Conservation (phyloP, 2,113 vertebrate genomes). For the Bungarus multicinctus region DNA sequence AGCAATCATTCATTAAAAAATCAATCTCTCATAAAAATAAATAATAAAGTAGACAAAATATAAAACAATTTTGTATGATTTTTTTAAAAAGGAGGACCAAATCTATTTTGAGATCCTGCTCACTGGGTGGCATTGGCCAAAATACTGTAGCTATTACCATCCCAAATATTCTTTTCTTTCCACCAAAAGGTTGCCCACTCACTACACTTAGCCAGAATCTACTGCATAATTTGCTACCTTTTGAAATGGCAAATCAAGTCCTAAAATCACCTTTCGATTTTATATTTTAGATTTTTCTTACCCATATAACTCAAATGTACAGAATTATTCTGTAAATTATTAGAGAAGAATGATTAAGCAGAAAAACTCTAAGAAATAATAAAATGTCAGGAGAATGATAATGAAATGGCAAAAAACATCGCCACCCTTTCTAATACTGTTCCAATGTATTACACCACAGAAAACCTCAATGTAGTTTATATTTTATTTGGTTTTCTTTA, state of each 20-base stretch:
- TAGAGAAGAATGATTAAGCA: background rate
- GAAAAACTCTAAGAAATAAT: slow-evolving; percentile 12
- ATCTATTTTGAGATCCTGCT: background rate
- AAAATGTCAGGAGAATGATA: background rate
- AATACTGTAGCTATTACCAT: background rate
- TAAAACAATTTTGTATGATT: background rate
- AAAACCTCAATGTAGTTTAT: slow-evolving; percentile 8
- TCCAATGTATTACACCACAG: slow-evolving; percentile 23
- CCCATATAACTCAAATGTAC: background rate
- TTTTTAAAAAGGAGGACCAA: background rate
- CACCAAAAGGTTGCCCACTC: background rate
- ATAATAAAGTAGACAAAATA: background rate
- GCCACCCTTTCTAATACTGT: slow-evolving; percentile 21
- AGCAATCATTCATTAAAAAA: background rate
- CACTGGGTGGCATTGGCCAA: background rate
- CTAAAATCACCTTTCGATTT: background rate
- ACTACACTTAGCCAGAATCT: slow-evolving; percentile 11
- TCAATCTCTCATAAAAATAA: background rate
- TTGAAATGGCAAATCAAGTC: slow-evolving; percentile 27
- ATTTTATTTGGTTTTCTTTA: slow-evolving; percentile 36
- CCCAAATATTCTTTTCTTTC: background rate
- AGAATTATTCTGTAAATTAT: background rate
- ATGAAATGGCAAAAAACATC: slow-evolving; percentile 13
- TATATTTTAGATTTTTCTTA: background rate
- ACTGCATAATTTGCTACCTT: slow-evolving; percentile 37